Base-by-base conservation (phyloP, 2,888 invertebrate species). In the Belgica antarctica region DNA sequence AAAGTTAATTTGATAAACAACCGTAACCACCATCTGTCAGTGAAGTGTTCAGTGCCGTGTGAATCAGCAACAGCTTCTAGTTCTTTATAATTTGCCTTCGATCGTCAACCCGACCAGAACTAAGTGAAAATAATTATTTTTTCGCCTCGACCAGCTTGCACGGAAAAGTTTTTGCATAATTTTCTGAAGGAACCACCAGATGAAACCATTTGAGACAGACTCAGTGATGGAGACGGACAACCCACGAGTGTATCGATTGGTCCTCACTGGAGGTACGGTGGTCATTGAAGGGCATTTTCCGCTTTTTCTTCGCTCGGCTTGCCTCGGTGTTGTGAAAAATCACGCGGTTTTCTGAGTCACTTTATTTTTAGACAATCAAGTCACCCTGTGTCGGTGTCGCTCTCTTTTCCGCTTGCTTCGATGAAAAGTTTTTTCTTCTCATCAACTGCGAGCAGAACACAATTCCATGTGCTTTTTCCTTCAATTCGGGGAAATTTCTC, bases 251-350 rank as follows among this genome's bases (percentile, higher is more conserved):
- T 92, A 92, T 83, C 90, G 87, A 82, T 83, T 94, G 75, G 93
- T 94, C 74, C 84, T 94, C 74, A 94, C 94, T 75, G 94, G 94
- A 84, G 93, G 93, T 92, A 84, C 86, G 87, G 31, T 47, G 59
- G 28, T 12, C 22, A 17, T 57, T 36, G 27, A n/a, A 36, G 17
- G 22, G 28, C 1, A 25, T 27, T 47, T 41, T 46, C 10, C 28
- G 12, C 34, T 8, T 52, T n/a, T n/a, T n/a, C n/a, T n/a, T n/a
- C n/a, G n/a, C n/a, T n/a, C n/a, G n/a, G 52, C 22, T 52, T 52
- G 19, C 12, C 7, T 22, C 52, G 22, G 17, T 22, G 22, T 12
- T 41, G 52, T 17, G 52, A 24, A 68, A 68, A 68, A 57, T 68
- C 68, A 68, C 68, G 68, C 68, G 68, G 52, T 68, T 68, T 68